These are phyloP conservation scores for Glaucidium brasilianum DNA, from an alignment of 2,113 vertebrate genomes.

Conservation along the genomic window DNA sequence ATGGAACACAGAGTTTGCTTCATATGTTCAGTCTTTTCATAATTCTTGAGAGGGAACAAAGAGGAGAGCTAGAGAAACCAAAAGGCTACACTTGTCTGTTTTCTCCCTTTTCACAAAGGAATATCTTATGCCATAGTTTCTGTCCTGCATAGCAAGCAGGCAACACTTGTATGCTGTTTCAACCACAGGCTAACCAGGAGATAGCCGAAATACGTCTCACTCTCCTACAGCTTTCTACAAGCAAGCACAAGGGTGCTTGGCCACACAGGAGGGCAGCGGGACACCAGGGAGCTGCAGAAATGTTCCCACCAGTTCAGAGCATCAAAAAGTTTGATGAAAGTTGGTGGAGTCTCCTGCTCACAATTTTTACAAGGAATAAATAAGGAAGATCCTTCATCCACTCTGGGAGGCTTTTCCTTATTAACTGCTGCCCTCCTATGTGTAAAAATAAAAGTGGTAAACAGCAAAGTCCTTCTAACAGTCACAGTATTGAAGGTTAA, in stretches of 20 bases:
- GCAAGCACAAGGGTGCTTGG: neutral
- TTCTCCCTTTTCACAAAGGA: neutral
- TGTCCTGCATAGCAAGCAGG: neutral
- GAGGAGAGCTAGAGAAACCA: neutral
- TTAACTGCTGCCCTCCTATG: conserved; percentile 17
- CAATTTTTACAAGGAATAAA: neutral
- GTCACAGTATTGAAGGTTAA: neutral
- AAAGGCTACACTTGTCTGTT: neutral
- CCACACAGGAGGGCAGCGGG: fast-evolving
- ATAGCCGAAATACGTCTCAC: neutral
- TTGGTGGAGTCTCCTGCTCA: neutral
- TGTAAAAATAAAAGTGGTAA: neutral
- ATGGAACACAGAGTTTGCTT: neutral
- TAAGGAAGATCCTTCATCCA: neutral
- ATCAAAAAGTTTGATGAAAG: neutral
- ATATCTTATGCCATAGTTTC: neutral
- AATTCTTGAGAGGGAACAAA: neutral
- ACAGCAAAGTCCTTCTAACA: neutral
- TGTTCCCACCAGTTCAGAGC: neutral
- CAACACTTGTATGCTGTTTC: neutral
- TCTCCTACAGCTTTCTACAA: neutral
- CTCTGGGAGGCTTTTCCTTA: neutral
- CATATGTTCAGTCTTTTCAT: neutral
- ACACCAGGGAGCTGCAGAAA: neutral
- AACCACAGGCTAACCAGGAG: neutral